Conservation (phyloP, 2,797 vertebrate species). For the Lepus townsendii region DNA sequence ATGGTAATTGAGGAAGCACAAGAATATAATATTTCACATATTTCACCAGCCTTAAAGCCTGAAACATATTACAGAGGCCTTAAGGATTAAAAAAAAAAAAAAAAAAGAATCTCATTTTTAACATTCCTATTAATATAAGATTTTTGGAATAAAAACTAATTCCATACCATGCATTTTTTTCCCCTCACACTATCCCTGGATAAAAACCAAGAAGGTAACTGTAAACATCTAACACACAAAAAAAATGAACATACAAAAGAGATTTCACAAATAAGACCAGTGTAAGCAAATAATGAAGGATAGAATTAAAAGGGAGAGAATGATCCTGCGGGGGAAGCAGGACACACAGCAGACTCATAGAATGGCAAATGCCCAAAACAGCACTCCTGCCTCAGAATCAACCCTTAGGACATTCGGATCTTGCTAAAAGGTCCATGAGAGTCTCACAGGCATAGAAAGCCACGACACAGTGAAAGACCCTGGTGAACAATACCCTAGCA, state of each 20-base stretch:
- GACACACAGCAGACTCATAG: too few species aligned
- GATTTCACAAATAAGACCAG: too few species aligned
- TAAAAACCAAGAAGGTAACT: not conserved
- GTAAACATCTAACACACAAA: not conserved
- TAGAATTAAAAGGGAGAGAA: too few species aligned
- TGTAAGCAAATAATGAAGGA: too few species aligned
- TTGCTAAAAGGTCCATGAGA: too few species aligned
- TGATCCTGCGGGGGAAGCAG: too few species aligned
- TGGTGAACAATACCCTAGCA: too few species aligned
- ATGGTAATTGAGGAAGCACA: not conserved
- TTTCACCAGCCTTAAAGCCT: not conserved
- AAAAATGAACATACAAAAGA: not conserved
- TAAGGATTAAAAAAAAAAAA: not conserved
- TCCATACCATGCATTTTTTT: not conserved
- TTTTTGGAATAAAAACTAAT: not conserved
- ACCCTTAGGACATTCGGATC: too few species aligned
- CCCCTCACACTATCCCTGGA: not conserved
- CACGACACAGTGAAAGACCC: too few species aligned
- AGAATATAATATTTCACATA: not conserved
- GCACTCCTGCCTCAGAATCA: too few species aligned
- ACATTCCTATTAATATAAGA: not conserved
- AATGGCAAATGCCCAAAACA: too few species aligned
- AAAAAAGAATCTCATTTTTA: constrained; percentile 5
- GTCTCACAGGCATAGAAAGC: too few species aligned
- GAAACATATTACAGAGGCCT: not conserved